Base-by-base conservation (phyloP, 2,888 invertebrate species). In the Erpobdella octoculata region DNA sequence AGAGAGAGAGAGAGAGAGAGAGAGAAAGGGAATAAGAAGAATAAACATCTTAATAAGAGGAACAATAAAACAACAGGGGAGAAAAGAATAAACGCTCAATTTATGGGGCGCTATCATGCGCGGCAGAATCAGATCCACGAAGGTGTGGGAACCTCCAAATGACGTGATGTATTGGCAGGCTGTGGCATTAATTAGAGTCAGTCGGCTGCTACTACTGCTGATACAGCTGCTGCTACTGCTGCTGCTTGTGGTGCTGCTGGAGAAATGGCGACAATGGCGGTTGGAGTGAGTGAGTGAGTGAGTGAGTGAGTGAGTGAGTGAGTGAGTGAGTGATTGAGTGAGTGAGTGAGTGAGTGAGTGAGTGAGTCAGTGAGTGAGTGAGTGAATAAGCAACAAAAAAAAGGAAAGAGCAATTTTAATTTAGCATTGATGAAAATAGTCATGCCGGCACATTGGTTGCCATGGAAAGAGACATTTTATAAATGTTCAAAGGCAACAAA, bases 261-360 rank as follows among this genome's bases (percentile, higher is more conserved):
- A 59, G 31, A n/a, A 28, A 59, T 33, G 18, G 25, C 59, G 33
- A 35, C 36, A 65, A 25, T 37, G 4, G 65, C 1, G n/a, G n/a
- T n/a, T n/a, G n/a, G n/a, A n/a, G n/a, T n/a, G n/a, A n/a, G 18
- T 67, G 38, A 41, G 46, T 41, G 35, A 65, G 35, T 65, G 35
- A 12, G 65, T 65, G 31, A 65, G 65, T 35, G 65, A 15, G 53
- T 69, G 69, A 31, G 53, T 69, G 69, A 31, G 48, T 53, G 48
- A n/a, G 12, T 53, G 58, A n/a, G n/a, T n/a, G n/a, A n/a, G n/a
- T n/a, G n/a, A n/a, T n/a, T n/a, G n/a, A n/a, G n/a, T n/a, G n/a
- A n/a, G 37, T 38, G 35, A 28, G 61, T 61, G 36, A 9, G 36
- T 66, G 66, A 25, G 66, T 66, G 66, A 33, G 38, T 66, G 66